phyloP scores from a whole-genome alignment of 2,797 vertebrate genomes.

The Danio tinwini region DNA sequence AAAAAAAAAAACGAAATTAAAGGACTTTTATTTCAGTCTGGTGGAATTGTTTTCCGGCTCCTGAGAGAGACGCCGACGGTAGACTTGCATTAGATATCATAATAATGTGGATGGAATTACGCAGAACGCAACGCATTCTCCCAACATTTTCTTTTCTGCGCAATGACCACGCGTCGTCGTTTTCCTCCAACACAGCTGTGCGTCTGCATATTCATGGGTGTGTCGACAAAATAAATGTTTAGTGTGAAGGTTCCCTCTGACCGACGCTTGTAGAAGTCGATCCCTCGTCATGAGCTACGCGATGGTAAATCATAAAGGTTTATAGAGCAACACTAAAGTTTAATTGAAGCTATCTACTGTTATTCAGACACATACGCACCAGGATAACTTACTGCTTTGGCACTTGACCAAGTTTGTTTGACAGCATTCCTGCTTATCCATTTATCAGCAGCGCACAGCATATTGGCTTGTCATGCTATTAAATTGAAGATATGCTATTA shows the following conservation, averaged over 20 bases:
- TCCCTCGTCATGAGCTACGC: slow-evolving; percentile 47
- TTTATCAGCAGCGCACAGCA: not conserved
- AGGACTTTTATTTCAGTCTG: slow-evolving; percentile 22
- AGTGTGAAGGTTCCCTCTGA: not conserved
- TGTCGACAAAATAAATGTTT: slow-evolving; percentile 12
- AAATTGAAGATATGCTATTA: not conserved
- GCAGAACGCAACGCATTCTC: not conserved
- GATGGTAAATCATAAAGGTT: slow-evolving; percentile 49
- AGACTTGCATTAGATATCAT: not conserved
- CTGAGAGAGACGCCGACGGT: no score
- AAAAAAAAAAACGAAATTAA: no score
- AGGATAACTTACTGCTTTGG: slow-evolving; percentile 7
- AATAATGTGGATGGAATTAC: not conserved
- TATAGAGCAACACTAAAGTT: not conserved
- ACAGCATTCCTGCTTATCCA: not conserved
- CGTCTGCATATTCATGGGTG: slow-evolving; percentile 19
- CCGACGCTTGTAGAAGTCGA: not conserved
- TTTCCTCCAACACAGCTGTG: not conserved
- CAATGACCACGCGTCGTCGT: slow-evolving; percentile 2
- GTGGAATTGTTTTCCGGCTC: not conserved
- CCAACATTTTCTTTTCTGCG: not conserved
- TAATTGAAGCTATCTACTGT: not conserved
- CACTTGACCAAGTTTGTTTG: slow-evolving; percentile 5
- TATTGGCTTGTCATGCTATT: not conserved
- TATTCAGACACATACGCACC: not conserved